Evolutionary conservation across 37 sponge, comb jelly and placozoan genomes (phyloP).

Genomic region (Tethya wilhelma): DNA sequence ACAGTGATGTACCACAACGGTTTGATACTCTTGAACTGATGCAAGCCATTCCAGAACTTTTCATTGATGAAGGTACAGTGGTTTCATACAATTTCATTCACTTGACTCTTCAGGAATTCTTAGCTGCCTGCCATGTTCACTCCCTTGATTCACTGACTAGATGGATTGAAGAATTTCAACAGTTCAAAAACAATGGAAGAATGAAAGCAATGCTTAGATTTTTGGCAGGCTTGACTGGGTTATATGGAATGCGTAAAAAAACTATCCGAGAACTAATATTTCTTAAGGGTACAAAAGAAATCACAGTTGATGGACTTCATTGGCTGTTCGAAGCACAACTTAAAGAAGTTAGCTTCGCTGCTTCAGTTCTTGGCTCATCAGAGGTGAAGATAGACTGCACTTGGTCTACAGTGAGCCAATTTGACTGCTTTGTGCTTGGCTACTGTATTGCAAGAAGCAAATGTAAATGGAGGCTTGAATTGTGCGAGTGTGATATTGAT

Average conservation of each 20-base stretch:
- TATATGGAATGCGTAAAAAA: background rate
- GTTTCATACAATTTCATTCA: slow-evolving; percentile 22
- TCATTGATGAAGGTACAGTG: slow-evolving; percentile 3
- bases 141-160: background rate
- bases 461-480: background rate
- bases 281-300: background rate
- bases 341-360: background rate
- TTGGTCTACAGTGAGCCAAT: background rate
- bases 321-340: slow-evolving; percentile 1
- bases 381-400: background rate
- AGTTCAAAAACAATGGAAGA: background rate
- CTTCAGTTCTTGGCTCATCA: background rate
- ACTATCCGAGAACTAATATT: background rate
- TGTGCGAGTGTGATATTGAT: background rate
- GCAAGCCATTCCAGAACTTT: background rate
- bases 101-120: slow-evolving; percentile 14
- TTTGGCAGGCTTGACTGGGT: background rate
- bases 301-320: slow-evolving; percentile 1
- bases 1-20: background rate
- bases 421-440: slow-evolving; percentile 10
- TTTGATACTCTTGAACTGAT: slow-evolving; percentile 3
- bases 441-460: background rate
- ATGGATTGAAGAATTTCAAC: background rate
- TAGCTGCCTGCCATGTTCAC: slow-evolving; percentile 14
- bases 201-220: background rate